Base-by-base conservation (phyloP, 2,888 invertebrate genomes). In the Dromius quadrimaculatus region DNA sequence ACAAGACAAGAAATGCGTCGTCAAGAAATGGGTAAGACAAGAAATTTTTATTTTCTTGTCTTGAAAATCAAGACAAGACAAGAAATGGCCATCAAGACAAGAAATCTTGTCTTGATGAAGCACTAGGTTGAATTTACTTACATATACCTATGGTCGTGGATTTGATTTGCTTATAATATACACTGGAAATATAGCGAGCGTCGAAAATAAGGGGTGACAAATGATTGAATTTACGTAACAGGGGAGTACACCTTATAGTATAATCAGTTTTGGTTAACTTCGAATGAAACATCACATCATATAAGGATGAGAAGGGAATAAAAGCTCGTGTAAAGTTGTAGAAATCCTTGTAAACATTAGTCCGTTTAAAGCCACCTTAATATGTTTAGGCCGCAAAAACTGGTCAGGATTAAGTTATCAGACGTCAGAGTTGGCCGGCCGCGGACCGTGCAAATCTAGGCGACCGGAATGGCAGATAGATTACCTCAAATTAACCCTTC, bases 401-500 rank as follows among this genome's bases (percentile, higher is more conserved):
- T 9, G 41, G 41, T 13, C 15, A 15, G 41, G 41, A 41, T 41
- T 41, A 15, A 41, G 41, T 41, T 41, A 41, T 41, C 41, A 41
- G 41, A 41, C 41, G 50, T 54, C 22, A 13, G 47, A 11, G n/a
- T n/a, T n/a, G n/a, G 11, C 9, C 4, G 11, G 11, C n/a, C 41
- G 11, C 5, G 15, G 36, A 38, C 34, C 19, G 34, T 68, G 28
- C 57, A 68, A 68, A 54, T 57, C 50, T 54, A n/a, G 54, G 59
- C 20, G 19, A 38, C 41, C 38, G 47, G 72, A 77, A 81, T 81
- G 76, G 75, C 76, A 78, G 79, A 81, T 81, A 82, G 81, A 82
- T 82, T 78, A 77, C 79, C 77, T 78, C 76, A 80, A 81, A 82
- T 81, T 81, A 82, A 82, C 81, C 81, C 82, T 81, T 81, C 74